Percentiles rank a stretch among this genome's conserved stretches.
Conservation (phyloP, 2,797 vertebrate species). For the Eleutherodactylus coqui region DNA sequence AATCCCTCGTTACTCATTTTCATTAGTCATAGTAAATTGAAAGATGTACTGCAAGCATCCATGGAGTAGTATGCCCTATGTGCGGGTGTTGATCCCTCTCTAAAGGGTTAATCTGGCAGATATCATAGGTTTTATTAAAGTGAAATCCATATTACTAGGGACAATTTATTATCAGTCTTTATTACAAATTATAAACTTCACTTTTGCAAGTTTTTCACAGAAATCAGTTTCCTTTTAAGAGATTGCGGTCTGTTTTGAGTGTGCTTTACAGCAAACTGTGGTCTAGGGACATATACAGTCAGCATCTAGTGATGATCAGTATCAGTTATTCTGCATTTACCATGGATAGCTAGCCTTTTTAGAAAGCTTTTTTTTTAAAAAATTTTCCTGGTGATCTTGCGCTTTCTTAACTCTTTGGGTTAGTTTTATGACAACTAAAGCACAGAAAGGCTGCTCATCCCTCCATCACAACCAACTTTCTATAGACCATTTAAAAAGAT, state of each 20-base stretch:
- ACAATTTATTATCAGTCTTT: conserved; percentile 50
- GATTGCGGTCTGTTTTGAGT: not conserved
- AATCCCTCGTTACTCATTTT: not conserved
- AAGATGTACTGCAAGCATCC: not conserved
- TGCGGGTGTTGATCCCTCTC: conserved; percentile 19
- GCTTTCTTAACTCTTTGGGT: not conserved
- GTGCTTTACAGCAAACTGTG: not conserved
- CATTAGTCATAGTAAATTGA: not conserved
- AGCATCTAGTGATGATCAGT: not conserved
- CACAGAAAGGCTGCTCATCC: not conserved
- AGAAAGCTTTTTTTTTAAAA: not conserved
- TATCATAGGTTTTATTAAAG: conserved; percentile 48
- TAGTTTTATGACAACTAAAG: not conserved
- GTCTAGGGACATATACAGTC: not conserved
- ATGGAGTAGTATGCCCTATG: not conserved
- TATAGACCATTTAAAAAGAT: not conserved
- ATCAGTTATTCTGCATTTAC: not conserved
- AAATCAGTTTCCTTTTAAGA: not conserved
- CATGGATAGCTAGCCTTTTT: not conserved
- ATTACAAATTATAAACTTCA: not conserved
- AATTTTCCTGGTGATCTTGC: not conserved
- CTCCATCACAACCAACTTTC: not conserved
- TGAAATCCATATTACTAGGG: conserved; percentile 62
- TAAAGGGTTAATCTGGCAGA: conserved; percentile 61
- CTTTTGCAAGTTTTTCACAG: not conserved